Evolutionary conservation across 2,888 invertebrate species (phyloP), one percentile per base, ranked within the genome.

Genomic region (Lasioglossum vierecki): DNA sequence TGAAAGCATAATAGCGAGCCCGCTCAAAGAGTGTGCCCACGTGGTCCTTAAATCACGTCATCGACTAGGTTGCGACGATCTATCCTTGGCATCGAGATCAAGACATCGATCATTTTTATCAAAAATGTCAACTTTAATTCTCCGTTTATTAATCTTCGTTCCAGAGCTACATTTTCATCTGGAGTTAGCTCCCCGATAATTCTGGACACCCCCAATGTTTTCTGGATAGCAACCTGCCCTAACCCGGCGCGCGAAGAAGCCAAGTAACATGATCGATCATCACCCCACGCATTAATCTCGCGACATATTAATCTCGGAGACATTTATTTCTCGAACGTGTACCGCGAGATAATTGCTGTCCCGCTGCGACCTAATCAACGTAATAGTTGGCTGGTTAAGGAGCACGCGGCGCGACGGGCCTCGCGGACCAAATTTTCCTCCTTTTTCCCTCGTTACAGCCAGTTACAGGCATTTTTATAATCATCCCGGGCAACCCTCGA

Each of bases 381-480:
- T 83, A 84, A 84, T 83, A 83, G 79, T 79, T 76, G 76, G 79
- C 57, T 79, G 79, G 84, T 83, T 84, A 83, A 72, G 79, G 72
- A 15, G 73, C 63, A 30, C 57, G 41, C 68, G n/a, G 60, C 44
- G 57, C 57, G n/a, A 49, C n/a, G n/a, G 60, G 66, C 49, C 74
- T 49, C 26, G 15, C 30, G 72, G 35, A 41, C 75, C 53, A 73
- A 79, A 79, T 73, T 53, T 35, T 63, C 68, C 39, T 9, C 15
- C 2, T 66, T 70, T 70, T 74, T 73, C 30, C 53, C 75, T 49
- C 76, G 81, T 86, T 83, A 80, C 66, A 30, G 53, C 53, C 74
- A 49, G 71, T 81, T 81, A 83, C 80, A 70, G 71, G 63, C 75
- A 76, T 81, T 88, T 88, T 78, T 80, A 81, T 88, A 86, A 82